Base-by-base conservation (phyloP, 2,113 vertebrate species). In the Periophthalmodon schlosseri region DNA sequence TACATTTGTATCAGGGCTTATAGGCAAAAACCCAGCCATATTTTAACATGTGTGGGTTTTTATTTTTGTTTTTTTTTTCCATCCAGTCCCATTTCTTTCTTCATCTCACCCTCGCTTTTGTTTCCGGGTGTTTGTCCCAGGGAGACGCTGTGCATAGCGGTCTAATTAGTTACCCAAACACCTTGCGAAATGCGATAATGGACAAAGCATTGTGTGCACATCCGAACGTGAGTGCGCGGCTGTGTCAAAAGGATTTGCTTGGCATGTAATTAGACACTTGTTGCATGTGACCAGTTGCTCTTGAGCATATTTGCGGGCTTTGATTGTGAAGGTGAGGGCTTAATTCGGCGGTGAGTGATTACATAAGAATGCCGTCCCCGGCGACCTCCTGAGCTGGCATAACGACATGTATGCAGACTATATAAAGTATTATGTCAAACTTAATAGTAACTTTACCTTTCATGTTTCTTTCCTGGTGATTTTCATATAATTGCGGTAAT, bases 171-270 rank as follows among this genome's bases (percentile, higher is more conserved):
- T 87, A 89, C 69, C 75, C 79, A 83, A 85, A 86, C 87, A 92
- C 90, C 89, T 92, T 90, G 81, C 86, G 88, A 91, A 89, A 89
- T 56, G 74, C 86, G 93, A 92, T 91, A 87, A 91, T 89, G 83
- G 83, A 78, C 83, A 70, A 83, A 72, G 65, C 63, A 70, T 15
- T 72, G 56, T 70, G 49, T 15, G 1, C 33, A 5, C 49, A 28
- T 47, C 50, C 39, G 16, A 47, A 72, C 64, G 71, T 49, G 68
- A 15, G 33, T 20, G 21, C 16, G 23, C 2, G 7, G 47, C 77
- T 76, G 79, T 82, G 83, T 80, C 72, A 83, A 92, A 92, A 83
- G 80, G 78, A 90, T 87, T 88, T 73, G 61, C 58, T 75, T 85
- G 79, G 68, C 75, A 75, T 76, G 58, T 85, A 91, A 92, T 92